Evolutionary conservation across 2,888 invertebrate genomes (phyloP).

Genomic region (Trilocha varians): DNA sequence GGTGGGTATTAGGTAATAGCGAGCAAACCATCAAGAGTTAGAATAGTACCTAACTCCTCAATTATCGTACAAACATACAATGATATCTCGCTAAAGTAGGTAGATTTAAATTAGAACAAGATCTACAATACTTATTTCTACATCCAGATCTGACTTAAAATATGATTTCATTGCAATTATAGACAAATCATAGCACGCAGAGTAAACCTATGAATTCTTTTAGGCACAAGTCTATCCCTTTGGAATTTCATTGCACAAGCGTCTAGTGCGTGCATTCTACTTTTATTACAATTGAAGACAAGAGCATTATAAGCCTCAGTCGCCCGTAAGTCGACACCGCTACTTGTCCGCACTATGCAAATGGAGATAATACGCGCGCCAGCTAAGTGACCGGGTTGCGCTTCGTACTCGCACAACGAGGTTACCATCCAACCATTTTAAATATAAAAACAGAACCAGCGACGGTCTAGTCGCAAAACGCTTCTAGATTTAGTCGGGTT

Average conservation of each 20-base stretch:
- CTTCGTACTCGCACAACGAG: conserved; percentile 53
- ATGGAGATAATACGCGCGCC: conserved; percentile 61
- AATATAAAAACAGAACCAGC: conserved; percentile 39
- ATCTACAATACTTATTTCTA: too few relatives aligned
- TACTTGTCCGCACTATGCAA: conserved; percentile 65
- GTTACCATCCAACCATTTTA: conserved; percentile 51
- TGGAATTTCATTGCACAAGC: conserved; percentile 1
- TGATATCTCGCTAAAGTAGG: too few relatives aligned
- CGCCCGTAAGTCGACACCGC: conserved; percentile 54
- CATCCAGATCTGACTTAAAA: neutral
- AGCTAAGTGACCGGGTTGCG: conserved; percentile 65
- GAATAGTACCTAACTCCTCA: too few relatives aligned
- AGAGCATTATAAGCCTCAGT: conserved; percentile 40
- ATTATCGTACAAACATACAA: too few relatives aligned
- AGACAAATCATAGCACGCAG: neutral
- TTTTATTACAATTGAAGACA: conserved; percentile 34
- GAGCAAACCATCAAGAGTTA: too few relatives aligned
- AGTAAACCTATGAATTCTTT: neutral
- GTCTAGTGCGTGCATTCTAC: conserved; percentile 20
- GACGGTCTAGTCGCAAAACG: conserved; percentile 24
- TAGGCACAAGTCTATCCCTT: neutral
- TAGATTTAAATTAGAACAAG: too few relatives aligned
- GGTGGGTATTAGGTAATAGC: too few relatives aligned
- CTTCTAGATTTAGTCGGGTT: conserved; percentile 45
- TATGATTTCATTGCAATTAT: neutral